Conservation (phyloP, 2,888 invertebrate species). For the Gymnosoma rotundatum region DNA sequence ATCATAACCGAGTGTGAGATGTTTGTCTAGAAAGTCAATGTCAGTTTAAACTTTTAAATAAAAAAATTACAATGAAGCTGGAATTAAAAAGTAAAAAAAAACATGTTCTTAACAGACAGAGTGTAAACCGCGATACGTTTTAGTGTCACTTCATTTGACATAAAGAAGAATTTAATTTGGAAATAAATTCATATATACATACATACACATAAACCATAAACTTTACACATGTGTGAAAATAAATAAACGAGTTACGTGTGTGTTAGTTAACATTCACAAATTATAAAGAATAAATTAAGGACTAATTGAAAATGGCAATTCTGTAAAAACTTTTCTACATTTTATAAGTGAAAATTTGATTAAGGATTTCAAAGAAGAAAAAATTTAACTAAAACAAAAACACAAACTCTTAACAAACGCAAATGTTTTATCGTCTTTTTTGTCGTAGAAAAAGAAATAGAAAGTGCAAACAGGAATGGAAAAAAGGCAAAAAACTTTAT, state of each 20-base stretch:
- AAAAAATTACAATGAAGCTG: slow-evolving; percentile 21
- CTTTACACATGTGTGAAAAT: not conserved
- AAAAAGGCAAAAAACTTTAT: slow-evolving; percentile 30
- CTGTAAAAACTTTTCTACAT: slow-evolving; percentile 30
- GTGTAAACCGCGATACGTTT: slow-evolving; percentile 66
- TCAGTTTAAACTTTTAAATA: slow-evolving; percentile 55
- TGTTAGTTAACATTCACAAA: not conserved
- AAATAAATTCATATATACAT: not conserved
- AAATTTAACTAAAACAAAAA: slow-evolving; percentile 6
- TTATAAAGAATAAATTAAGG: slow-evolving; percentile 4
- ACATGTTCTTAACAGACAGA: slow-evolving; percentile 55
- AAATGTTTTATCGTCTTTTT: not conserved
- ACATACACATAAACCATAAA: not conserved
- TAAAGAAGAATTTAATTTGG: slow-evolving; percentile 52
- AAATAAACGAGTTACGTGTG: slow-evolving; percentile 13
- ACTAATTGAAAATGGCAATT: slow-evolving; percentile 62
- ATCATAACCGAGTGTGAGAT: slow-evolving; percentile 56
- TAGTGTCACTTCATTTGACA: slow-evolving; percentile 63
- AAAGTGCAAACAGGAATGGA: slow-evolving; percentile 4
- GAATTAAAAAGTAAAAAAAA: slow-evolving; percentile 30
- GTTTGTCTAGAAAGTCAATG: slow-evolving; percentile 62
- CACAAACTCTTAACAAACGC: slow-evolving; percentile 23
- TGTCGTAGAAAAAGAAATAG: slow-evolving; percentile 14
- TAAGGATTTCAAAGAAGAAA: slow-evolving; percentile 26
- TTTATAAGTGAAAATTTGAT: slow-evolving; percentile 46